phyloP scores from a whole-genome alignment of 2,113 vertebrate genomes.

The Myodes glareolus region DNA sequence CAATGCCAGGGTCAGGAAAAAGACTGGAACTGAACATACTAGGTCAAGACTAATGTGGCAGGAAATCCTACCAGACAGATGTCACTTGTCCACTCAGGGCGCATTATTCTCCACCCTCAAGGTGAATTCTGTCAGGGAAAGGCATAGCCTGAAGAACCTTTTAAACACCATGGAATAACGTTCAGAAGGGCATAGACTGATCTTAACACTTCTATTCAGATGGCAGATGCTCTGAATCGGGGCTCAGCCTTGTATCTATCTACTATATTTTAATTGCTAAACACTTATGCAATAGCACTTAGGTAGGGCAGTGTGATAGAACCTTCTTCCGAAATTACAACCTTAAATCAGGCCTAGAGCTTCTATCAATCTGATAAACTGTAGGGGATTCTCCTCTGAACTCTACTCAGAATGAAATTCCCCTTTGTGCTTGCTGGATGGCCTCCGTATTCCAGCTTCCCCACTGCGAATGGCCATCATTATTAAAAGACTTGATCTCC shows the following conservation, averaged over 20 bases:
- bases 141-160: not conserved
- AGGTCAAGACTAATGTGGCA: not conserved
- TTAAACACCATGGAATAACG: not conserved
- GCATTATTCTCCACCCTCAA: not conserved
- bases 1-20: not conserved
- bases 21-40: not conserved
- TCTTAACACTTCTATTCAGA: not conserved
- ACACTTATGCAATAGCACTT: not conserved
- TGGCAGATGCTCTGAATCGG: too few species aligned
- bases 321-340: not conserved
- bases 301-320: not conserved
- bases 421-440: not conserved
- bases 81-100: not conserved
- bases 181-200: not conserved
- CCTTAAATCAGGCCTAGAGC: not conserved
- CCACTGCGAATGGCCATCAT: not conserved
- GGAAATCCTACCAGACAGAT: not conserved
- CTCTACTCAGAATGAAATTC: not conserved
- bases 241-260: not conserved
- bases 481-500: not conserved
- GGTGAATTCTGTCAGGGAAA: not conserved
- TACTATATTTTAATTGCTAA: not conserved
- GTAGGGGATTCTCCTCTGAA: not conserved
- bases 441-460: too few species aligned
- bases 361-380: not conserved